Percentiles rank a stretch among this genome's conserved stretches.
phyloP scores from a whole-genome alignment of 1,140 invertebrate species.

The Phocides pigmalion region DNA sequence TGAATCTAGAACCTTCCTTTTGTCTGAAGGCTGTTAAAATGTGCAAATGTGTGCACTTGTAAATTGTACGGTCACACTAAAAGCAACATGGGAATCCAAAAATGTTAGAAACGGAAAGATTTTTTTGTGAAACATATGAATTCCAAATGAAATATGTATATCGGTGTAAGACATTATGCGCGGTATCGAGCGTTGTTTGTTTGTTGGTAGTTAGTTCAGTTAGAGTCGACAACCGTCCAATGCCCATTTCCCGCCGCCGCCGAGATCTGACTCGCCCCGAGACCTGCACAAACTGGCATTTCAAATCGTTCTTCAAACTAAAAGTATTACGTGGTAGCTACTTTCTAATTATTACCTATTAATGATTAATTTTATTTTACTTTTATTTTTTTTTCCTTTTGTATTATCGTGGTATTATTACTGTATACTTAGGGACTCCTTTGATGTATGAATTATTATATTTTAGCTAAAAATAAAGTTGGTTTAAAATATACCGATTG shows the following conservation, averaged over 20 bases:
- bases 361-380: conserved; percentile 53
- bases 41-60: too few relatives aligned
- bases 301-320: conserved; percentile 34
- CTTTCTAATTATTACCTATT: conserved; percentile 52
- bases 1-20: too few relatives aligned
- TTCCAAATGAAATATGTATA: too few relatives aligned
- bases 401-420: conserved; percentile 73
- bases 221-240: conserved; percentile 68
- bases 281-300: conserved; percentile 61
- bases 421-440: conserved; percentile 77
- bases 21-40: too few relatives aligned
- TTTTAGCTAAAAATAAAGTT: conserved; percentile 84
- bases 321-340: conserved; percentile 68
- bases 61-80: too few relatives aligned
- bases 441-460: conserved; percentile 84
- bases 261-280: conserved; percentile 56
- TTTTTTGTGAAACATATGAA: too few relatives aligned
- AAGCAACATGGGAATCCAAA: too few relatives aligned
- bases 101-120: too few relatives aligned
- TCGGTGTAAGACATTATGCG: conserved; percentile 3
- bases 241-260: conserved; percentile 44
- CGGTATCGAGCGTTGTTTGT: conserved; percentile 38
- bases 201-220: conserved; percentile 37
- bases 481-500: conserved; percentile 70
- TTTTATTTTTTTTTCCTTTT: conserved; percentile 49